phyloP scores from a whole-genome alignment of 1,140 invertebrate species.

The Pseudomyrmex dendroicus region DNA sequence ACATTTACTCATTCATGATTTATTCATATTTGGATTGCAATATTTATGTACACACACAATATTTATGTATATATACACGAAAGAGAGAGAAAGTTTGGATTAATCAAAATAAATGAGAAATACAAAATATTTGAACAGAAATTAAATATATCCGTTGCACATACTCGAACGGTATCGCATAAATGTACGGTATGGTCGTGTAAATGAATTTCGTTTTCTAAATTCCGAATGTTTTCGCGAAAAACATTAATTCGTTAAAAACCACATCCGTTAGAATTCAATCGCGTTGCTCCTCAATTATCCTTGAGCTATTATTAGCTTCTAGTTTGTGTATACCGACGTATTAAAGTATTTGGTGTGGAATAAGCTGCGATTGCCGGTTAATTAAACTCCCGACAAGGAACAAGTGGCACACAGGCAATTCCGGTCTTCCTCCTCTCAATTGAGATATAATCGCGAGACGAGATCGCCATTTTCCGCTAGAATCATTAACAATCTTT shows the following conservation, averaged over 20 bases:
- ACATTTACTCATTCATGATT: background rate
- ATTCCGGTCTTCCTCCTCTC: conserved; percentile 15
- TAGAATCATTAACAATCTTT: conserved; percentile 13
- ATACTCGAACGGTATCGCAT: too few relatives aligned
- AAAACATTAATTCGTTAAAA: background rate
- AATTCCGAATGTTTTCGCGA: too few relatives aligned
- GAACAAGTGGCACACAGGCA: conserved; percentile 25
- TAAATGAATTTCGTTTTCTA: too few relatives aligned
- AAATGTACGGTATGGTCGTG: too few relatives aligned
- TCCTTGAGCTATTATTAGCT: conserved; percentile 29
- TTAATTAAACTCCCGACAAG: conserved; percentile 35
- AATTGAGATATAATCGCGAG: background rate
- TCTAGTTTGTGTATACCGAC: background rate
- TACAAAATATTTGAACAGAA: too few relatives aligned
- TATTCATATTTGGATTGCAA: background rate
- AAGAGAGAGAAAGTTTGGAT: background rate
- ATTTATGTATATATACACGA: background rate
- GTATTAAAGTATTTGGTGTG: conserved; percentile 19
- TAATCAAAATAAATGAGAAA: background rate
- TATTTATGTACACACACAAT: too few relatives aligned
- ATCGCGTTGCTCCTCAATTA: background rate
- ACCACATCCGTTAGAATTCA: background rate
- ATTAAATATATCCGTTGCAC: too few relatives aligned
- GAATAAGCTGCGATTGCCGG: conserved; percentile 19
- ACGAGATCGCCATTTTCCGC: background rate